Percentiles rank a stretch among this genome's conserved stretches.
phyloP scores from a whole-genome alignment of 2,797 vertebrate genomes.

The Chaunax sp. region DNA sequence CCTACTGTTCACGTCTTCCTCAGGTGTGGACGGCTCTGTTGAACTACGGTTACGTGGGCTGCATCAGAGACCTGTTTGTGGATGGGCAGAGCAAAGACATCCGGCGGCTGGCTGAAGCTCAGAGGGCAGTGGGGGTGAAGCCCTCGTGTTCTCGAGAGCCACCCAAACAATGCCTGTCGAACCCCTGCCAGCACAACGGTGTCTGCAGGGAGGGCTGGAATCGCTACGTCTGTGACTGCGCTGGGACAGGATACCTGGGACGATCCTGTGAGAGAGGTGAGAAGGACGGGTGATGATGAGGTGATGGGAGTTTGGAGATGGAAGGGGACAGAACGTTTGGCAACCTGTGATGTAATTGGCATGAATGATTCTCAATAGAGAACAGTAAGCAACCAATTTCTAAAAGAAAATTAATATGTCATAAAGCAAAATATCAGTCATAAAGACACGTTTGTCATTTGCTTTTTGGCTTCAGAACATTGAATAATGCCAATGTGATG shows the following conservation, averaged over 20 bases:
- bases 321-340: too few species aligned
- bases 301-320: background rate
- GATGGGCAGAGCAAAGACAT: constrained; percentile 99
- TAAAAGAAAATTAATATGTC: constrained; percentile 50
- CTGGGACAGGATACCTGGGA: constrained; percentile 95
- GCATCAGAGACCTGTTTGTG: constrained; percentile 97
- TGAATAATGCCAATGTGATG: constrained; percentile 47
- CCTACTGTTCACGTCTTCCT: constrained; percentile 5
- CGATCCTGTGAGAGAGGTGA: constrained; percentile 97
- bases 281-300: constrained; percentile 26
- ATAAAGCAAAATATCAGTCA: constrained; percentile 48
- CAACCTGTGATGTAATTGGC: background rate
- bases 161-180: constrained; percentile 97
- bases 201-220: constrained; percentile 98
- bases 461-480: constrained; percentile 54
- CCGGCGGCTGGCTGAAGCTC: constrained; percentile 94
- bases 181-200: constrained; percentile 97
- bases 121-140: constrained; percentile 96
- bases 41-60: constrained; percentile 98
- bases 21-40: constrained; percentile 90
- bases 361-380: constrained; percentile 35
- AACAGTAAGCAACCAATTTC: constrained; percentile 45
- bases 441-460: constrained; percentile 49
- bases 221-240: constrained; percentile 97
- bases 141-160: constrained; percentile 95